Percentiles rank a stretch among this genome's conserved stretches.
Conservation (phyloP, 1,140 invertebrate species). For the Trissolcus basalis region DNA sequence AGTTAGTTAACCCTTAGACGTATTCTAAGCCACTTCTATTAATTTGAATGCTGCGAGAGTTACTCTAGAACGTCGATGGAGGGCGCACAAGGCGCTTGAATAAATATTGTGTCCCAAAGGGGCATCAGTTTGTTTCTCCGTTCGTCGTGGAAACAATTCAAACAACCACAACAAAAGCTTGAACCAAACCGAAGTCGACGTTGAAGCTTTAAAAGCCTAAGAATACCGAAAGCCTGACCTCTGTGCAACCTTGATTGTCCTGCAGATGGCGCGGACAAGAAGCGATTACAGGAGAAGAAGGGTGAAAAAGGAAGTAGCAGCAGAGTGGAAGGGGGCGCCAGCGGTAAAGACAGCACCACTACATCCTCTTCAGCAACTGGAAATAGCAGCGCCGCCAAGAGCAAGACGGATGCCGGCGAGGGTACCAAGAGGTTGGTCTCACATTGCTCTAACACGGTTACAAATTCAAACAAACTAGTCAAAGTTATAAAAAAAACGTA, state of each 20-base stretch:
- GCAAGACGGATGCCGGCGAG: constrained; percentile 72
- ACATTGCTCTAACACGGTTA: constrained; percentile 72
- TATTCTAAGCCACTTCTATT: constrained; percentile 71
- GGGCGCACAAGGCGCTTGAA: not conserved
- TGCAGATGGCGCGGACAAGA: constrained; percentile 76
- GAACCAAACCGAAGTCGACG: constrained; percentile 4
- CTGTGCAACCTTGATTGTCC: constrained; percentile 77
- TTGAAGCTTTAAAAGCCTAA: not conserved
- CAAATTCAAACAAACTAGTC: constrained; percentile 60
- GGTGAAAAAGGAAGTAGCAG: constrained; percentile 73
- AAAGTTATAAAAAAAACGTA: constrained; percentile 35
- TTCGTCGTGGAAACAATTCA: not conserved
- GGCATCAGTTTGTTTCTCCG: not conserved
- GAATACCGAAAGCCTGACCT: constrained; percentile 63
- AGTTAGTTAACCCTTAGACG: constrained; percentile 72
- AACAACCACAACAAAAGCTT: not conserved
- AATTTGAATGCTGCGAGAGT: constrained; percentile 63
- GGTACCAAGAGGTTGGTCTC: constrained; percentile 77
- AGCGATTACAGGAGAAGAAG: constrained; percentile 74
- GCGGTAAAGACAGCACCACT: constrained; percentile 71
- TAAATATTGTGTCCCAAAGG: too few species aligned
- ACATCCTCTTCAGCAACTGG: constrained; percentile 55
- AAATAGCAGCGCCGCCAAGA: constrained; percentile 70
- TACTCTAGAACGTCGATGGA: constrained; percentile 72
- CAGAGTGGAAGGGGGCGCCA: constrained; percentile 68